Conservation (phyloP, 2,797 vertebrate species). For the Apogon hyalosoma region DNA sequence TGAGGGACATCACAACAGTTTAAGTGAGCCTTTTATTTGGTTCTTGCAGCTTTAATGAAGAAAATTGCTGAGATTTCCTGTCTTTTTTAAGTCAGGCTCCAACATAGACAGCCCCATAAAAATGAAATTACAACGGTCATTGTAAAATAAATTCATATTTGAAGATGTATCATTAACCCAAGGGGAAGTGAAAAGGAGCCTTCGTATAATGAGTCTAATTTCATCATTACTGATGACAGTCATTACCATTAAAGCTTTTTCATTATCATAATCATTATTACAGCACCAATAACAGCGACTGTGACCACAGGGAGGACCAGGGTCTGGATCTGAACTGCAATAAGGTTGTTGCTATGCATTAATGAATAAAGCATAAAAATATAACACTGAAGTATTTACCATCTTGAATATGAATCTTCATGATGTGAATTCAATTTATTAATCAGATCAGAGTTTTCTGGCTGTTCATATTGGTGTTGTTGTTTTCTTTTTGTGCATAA, state of each 20-base stretch:
- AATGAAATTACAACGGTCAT: constrained; percentile 27
- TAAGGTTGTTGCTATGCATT: constrained; percentile 1
- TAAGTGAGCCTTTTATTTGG: constrained; percentile 1
- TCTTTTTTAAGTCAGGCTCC: constrained; percentile 18
- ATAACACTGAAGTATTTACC: background rate
- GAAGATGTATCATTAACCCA: constrained; percentile 58
- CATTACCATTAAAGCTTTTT: constrained; percentile 57
- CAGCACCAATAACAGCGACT: constrained; percentile 47
- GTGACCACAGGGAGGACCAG: constrained; percentile 34
- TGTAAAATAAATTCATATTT: constrained; percentile 54
- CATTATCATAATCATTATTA: constrained; percentile 65
- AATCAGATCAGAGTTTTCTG: too few relatives aligned
- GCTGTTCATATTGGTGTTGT: too few relatives aligned
- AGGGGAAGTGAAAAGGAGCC: constrained; percentile 32
- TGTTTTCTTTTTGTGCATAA: too few relatives aligned
- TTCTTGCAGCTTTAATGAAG: background rate
- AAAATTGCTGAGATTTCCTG: constrained; percentile 27
- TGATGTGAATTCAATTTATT: too few relatives aligned
- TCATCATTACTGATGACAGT: constrained; percentile 48
- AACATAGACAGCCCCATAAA: constrained; percentile 42
- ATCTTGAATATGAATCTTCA: too few relatives aligned
- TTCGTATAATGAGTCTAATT: constrained; percentile 50
- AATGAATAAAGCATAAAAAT: background rate
- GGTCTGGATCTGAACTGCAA: background rate
- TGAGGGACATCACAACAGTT: background rate